These are phyloP conservation scores for Sorex maritimensis DNA, from an alignment of 2,797 vertebrate species.

Conservation along the genomic window DNA sequence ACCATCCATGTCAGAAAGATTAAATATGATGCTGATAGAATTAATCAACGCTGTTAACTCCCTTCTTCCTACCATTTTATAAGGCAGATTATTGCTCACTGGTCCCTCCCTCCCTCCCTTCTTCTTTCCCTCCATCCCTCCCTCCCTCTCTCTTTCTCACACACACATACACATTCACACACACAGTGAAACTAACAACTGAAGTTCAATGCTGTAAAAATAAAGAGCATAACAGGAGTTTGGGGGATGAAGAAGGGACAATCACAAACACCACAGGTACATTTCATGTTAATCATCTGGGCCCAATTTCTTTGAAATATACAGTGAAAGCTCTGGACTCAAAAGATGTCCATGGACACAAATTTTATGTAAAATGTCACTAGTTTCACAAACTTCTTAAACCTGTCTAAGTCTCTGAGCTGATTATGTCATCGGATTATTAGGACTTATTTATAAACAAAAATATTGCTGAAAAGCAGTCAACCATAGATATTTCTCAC, in stretches of 20 bases:
- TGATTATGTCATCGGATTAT: neutral
- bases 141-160: no score
- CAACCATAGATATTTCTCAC: neutral
- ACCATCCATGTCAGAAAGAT: neutral
- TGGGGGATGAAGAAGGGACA: neutral
- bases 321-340: slow-evolving; percentile 1
- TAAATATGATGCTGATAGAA: neutral
- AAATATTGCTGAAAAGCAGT: slow-evolving; percentile 12
- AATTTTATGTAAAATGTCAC: neutral
- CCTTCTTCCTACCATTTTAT: neutral
- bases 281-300: neutral
- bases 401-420: slow-evolving; percentile 12
- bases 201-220: neutral
- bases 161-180: no score
- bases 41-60: neutral
- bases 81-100: neutral
- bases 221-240: neutral
- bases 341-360: neutral
- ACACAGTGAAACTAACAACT: neutral
- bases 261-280: neutral
- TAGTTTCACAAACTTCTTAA: neutral
- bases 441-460: neutral
- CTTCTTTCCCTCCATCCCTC: no score
- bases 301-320: slow-evolving; percentile 12
- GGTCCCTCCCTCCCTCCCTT: neutral